Evolutionary conservation across 2,113 vertebrate species (phyloP).

Genomic region (Epinephelus lanceolatus): DNA sequence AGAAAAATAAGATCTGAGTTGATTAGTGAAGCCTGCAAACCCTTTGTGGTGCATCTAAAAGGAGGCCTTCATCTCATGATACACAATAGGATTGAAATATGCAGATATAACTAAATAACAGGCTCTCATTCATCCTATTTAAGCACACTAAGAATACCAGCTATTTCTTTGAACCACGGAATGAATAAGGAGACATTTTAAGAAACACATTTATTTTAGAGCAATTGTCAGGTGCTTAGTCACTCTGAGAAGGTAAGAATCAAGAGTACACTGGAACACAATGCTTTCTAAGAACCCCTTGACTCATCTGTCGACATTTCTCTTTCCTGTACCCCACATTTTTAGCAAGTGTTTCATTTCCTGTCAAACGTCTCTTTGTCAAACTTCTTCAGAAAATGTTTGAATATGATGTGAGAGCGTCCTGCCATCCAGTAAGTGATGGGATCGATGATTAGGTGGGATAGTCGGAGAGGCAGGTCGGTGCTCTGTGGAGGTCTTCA

Average conservation of each 20-base stretch:
- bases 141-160: slow-evolving; percentile 35
- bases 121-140: slow-evolving; percentile 34
- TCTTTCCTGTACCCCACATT: neutral
- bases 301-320: neutral
- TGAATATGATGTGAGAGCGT: slow-evolving; percentile 15
- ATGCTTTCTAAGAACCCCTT: neutral
- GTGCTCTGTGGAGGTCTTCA: slow-evolving; percentile 26
- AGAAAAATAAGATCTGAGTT: slow-evolving; percentile 66
- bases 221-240: slow-evolving; percentile 48
- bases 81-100: slow-evolving; percentile 51
- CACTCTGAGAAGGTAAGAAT: slow-evolving; percentile 29
- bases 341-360: slow-evolving; percentile 15
- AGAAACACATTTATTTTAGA: slow-evolving; percentile 73
- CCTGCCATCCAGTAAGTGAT: slow-evolving; percentile 36
- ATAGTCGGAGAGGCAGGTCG: slow-evolving; percentile 17
- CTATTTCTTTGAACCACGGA: slow-evolving; percentile 37
- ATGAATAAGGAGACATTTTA: slow-evolving; percentile 42
- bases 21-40: slow-evolving; percentile 62
- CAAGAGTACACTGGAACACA: neutral
- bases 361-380: slow-evolving; percentile 12
- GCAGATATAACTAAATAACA: slow-evolving; percentile 50
- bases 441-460: slow-evolving; percentile 46
- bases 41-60: slow-evolving; percentile 67
- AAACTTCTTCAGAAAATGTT: slow-evolving; percentile 42
- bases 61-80: slow-evolving; percentile 57